Percentiles rank a stretch among this genome's conserved stretches.
Conservation (phyloP, 2,888 invertebrate species). For the Euphydryas editha region DNA sequence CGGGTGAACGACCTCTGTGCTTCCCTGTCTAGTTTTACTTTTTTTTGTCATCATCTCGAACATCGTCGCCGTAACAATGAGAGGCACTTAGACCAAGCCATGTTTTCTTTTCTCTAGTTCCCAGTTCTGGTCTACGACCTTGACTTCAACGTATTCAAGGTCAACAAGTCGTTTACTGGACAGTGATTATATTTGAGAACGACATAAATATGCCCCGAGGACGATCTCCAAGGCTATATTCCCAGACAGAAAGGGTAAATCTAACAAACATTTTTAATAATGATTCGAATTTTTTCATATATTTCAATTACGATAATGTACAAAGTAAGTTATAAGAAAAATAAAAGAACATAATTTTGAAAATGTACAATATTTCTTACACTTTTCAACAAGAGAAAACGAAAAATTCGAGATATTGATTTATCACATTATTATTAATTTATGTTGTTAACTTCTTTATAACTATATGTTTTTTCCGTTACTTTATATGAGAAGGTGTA, state of each 20-base stretch:
- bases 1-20: slow-evolving; percentile 69
- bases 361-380: too few relatives aligned
- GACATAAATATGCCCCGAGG: slow-evolving; percentile 13
- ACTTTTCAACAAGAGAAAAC: too few relatives aligned
- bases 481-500: too few relatives aligned
- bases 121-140: slow-evolving; percentile 62
- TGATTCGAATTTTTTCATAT: too few relatives aligned
- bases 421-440: too few relatives aligned
- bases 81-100: slow-evolving; percentile 58
- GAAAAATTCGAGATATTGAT: too few relatives aligned
- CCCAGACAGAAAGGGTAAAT: not conserved
- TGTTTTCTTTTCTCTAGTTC: slow-evolving; percentile 49
- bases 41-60: slow-evolving; percentile 70
- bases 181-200: slow-evolving; percentile 14
- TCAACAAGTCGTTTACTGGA: slow-evolving; percentile 40
- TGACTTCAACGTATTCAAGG: slow-evolving; percentile 72
- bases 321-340: too few relatives aligned
- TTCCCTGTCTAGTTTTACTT: slow-evolving; percentile 60
- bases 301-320: too few relatives aligned
- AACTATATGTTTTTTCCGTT: too few relatives aligned
- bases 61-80: slow-evolving; percentile 68
- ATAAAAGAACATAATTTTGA: too few relatives aligned
- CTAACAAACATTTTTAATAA: too few relatives aligned
- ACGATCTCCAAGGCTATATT: slow-evolving; percentile 1
- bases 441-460: too few relatives aligned